Evolutionary conservation across 1,140 invertebrate species (phyloP).

Genomic region (Diorhabda carinulata): DNA sequence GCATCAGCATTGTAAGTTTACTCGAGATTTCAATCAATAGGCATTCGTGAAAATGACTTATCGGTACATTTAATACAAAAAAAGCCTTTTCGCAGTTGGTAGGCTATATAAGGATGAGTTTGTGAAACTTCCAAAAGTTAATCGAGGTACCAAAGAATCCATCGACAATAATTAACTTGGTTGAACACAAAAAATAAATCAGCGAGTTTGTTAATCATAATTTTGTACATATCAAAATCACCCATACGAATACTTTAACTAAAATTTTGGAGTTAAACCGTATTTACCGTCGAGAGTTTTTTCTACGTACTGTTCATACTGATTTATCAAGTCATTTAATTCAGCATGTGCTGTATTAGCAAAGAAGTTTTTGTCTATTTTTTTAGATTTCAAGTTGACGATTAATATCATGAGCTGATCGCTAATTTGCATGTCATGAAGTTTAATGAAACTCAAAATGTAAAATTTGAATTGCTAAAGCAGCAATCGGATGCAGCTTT

Average conservation of each 20-base stretch:
- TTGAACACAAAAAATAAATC: constrained; percentile 12
- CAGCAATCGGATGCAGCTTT: background rate
- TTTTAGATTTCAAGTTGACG: background rate
- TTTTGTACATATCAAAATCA: constrained; percentile 14
- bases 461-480: background rate
- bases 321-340: background rate
- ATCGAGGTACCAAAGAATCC: background rate
- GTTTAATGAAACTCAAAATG: too few relatives aligned
- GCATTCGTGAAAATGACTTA: constrained; percentile 7
- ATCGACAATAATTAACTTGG: background rate
- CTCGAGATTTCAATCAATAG: constrained; percentile 3
- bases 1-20: constrained; percentile 14
- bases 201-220: constrained; percentile 2
- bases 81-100: background rate
- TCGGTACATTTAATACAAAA: constrained; percentile 9
- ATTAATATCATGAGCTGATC: too few relatives aligned
- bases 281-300: background rate
- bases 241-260: constrained; percentile 13
- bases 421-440: too few relatives aligned
- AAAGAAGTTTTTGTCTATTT: too few relatives aligned
- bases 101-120: constrained; percentile 1
- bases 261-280: background rate
- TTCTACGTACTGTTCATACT: constrained; percentile 3
- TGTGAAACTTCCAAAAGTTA: background rate
- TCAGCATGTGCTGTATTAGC: background rate